A percentile compares a stretch with the other conserved stretches of the same genome.
Evolutionary conservation across 2,888 invertebrate species (phyloP).

Genomic region (Anoplius nigerrimus): DNA sequence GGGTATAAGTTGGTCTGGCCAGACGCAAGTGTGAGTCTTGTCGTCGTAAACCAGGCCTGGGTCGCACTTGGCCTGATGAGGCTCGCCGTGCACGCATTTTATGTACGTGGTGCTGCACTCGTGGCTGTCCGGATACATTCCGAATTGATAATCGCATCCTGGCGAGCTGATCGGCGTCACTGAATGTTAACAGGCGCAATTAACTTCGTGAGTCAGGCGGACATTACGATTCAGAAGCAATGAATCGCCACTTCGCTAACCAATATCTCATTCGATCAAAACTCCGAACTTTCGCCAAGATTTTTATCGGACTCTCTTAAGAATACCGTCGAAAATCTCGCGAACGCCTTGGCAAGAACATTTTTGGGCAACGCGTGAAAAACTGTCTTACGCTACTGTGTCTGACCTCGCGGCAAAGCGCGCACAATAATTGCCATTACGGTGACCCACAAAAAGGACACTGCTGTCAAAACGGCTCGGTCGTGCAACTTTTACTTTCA

Average conservation of each 20-base stretch:
- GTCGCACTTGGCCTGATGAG: conserved; percentile 88
- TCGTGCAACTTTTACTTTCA: conserved; percentile 39
- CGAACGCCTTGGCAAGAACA: too few relatives aligned
- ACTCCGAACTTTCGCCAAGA: neutral
- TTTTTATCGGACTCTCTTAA: too few relatives aligned
- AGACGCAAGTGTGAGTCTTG: conserved; percentile 91
- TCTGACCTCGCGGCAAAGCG: conserved; percentile 13
- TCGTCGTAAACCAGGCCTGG: conserved; percentile 93
- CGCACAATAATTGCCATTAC: conserved; percentile 29
- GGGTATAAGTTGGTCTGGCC: conserved; percentile 93
- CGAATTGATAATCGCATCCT: conserved; percentile 92
- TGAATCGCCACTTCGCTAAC: neutral
- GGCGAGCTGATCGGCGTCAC: conserved; percentile 88
- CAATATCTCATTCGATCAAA: neutral
- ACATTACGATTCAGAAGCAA: conserved; percentile 1
- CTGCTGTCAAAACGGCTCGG: conserved; percentile 32
- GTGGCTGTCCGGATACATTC: conserved; percentile 87
- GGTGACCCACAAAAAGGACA: conserved; percentile 30
- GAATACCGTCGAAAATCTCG: too few relatives aligned
- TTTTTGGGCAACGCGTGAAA: neutral
- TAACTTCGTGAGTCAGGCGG: neutral
- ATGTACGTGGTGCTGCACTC: conserved; percentile 91
- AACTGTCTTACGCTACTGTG: conserved; percentile 36
- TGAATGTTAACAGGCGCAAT: conserved; percentile 66
- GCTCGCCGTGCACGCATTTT: conserved; percentile 90